Base-by-base conservation (phyloP, 2,113 vertebrate species). In the Chlamydotis undulata region DNA sequence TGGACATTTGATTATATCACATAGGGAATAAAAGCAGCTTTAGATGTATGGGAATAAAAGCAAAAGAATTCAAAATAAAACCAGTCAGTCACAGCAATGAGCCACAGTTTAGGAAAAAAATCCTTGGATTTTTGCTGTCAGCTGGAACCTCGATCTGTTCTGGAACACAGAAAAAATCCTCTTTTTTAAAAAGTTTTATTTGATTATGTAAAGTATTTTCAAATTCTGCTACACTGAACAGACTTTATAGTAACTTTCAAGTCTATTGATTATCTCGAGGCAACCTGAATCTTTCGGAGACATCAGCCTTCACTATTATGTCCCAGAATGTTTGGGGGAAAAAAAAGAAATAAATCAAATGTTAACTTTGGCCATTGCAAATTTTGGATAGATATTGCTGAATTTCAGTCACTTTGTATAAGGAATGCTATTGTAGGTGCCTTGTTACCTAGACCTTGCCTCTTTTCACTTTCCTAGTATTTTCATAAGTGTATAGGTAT, bases 21-120 rank as follows among this genome's bases (percentile, higher is more conserved):
- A 45, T 59, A 59, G 83, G 29, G 89, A 89, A 70, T 92, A 90
- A 94, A 97, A 94, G 25, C 47, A 83, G 50, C 63, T 87, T 93
- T 94, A 67, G 73, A 84, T 75, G 37, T 78, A 67, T 64, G 45
- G 49, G 43, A 95, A 83, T 87, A 67, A 96, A 94, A 91, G 68
- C 64, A 81, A 45, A 89, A 83, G 26, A 87, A 87, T 55, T 87
- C 18, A 68, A 81, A 94, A 81, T 92, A 90, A 96, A 92, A 71
- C 64, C 17, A 64, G 21, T 90, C 64, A 78, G 73, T 94, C 60
- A 87, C 52, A 84, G 89, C 56, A 94, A 68, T 89, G 87, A 64
- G 76, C 55, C 59, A 75, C 0, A 0, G 65, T 78, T 87, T 74
- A 52, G 16, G 37, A n/a, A 24, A 56, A 59, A 87, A 91, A 78